Conservation (phyloP, 2,888 invertebrate species). For the Dusona sp. region DNA sequence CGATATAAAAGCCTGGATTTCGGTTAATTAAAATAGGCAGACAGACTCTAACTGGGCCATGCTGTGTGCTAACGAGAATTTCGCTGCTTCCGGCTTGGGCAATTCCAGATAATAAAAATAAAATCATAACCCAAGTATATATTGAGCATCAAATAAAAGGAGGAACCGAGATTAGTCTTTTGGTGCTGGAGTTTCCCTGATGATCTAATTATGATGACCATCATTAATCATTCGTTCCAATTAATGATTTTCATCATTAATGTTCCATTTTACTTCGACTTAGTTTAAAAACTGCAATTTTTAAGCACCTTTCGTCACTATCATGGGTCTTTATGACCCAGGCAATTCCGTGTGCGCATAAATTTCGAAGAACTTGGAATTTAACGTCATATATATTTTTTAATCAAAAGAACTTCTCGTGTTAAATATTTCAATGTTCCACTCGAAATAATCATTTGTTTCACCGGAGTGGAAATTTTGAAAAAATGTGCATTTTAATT, state of each 20-base stretch:
- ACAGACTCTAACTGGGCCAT: conserved; percentile 44
- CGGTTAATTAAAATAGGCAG: conserved; percentile 67
- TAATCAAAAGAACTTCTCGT: too few relatives aligned
- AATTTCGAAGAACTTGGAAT: not conserved
- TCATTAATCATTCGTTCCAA: too few relatives aligned
- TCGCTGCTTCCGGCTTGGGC: conserved; percentile 9
- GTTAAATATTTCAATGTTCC: too few relatives aligned
- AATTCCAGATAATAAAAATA: conserved; percentile 11
- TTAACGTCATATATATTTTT: too few relatives aligned
- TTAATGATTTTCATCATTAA: too few relatives aligned
- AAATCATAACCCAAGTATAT: not conserved
- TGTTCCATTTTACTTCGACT: too few relatives aligned
- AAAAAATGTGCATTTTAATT: not conserved
- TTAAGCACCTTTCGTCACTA: too few relatives aligned
- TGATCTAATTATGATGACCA: not conserved
- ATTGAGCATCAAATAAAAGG: not conserved
- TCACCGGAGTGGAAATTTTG: too few relatives aligned
- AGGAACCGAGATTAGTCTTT: not conserved
- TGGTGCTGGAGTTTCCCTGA: not conserved
- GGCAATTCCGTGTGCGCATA: not conserved
- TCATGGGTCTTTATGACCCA: not conserved
- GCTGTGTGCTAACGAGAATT: conserved; percentile 29
- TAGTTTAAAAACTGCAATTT: too few relatives aligned
- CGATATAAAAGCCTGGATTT: conserved; percentile 46
- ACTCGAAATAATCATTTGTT: too few relatives aligned